Conservation (phyloP, 2,113 vertebrate genomes). For the Jaculus jaculus region DNA sequence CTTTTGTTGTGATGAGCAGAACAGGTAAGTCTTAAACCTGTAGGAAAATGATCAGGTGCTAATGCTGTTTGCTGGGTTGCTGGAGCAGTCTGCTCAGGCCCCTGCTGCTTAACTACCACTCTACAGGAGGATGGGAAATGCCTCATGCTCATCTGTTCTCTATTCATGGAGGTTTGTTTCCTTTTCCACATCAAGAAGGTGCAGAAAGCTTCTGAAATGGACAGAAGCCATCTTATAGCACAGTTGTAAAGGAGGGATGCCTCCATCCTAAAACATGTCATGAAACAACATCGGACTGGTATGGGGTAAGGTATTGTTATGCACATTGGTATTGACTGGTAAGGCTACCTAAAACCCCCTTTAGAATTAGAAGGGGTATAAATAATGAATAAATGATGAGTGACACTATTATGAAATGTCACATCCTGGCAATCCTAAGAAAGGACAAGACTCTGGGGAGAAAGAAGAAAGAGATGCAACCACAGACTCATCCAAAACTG, state of each 20-base stretch:
- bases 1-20: slow-evolving; percentile 76
- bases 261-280: background rate
- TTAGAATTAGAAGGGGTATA: slow-evolving; percentile 58
- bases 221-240: background rate
- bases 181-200: background rate
- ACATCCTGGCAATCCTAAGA: slow-evolving; percentile 41
- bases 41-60: slow-evolving; percentile 66
- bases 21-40: slow-evolving; percentile 74
- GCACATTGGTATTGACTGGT: background rate
- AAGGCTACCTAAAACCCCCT: slow-evolving; percentile 43
- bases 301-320: background rate
- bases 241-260: background rate
- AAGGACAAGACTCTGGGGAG: slow-evolving; percentile 54
- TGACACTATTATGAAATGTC: slow-evolving; percentile 64
- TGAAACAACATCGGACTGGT: background rate
- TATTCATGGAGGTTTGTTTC: slow-evolving; percentile 18
- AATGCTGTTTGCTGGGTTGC: background rate
- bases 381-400: slow-evolving; percentile 71
- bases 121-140: slow-evolving; percentile 41
- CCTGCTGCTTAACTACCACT: slow-evolving; percentile 68
- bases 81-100: background rate
- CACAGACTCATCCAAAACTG: background rate
- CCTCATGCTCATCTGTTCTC: background rate
- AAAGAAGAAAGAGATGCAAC: slow-evolving; percentile 33
- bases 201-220: background rate